Evolutionary conservation across 1,140 invertebrate species (phyloP).

Genomic region (Zaprionus vittiger): DNA sequence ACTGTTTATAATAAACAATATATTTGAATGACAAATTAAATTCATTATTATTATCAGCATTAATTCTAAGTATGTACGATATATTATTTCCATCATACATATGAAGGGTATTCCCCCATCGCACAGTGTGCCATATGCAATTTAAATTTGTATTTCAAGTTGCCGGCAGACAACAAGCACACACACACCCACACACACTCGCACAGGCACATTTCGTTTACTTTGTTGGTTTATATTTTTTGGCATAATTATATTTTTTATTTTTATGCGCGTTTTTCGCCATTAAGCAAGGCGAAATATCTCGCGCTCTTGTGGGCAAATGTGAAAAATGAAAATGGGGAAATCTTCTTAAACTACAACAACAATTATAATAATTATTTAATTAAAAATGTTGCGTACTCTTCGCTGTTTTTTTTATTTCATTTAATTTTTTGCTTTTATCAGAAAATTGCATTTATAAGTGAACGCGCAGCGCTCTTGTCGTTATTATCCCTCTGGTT

Average conservation of each 20-base stretch:
- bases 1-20: too few species aligned
- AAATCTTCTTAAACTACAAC: conserved; percentile 75
- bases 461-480: conserved; percentile 18
- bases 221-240: conserved; percentile 60
- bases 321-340: conserved; percentile 47
- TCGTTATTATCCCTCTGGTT: conserved; percentile 17
- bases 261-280: conserved; percentile 26
- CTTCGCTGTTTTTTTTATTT: conserved; percentile 35
- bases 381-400: conserved; percentile 67
- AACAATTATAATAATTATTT: conserved; percentile 80
- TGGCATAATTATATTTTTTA: conserved; percentile 71
- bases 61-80: neutral
- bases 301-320: conserved; percentile 23
- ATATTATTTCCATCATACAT: neutral
- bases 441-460: conserved; percentile 69
- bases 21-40: neutral
- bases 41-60: neutral
- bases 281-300: conserved; percentile 31
- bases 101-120: conserved; percentile 4
- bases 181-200: conserved; percentile 4
- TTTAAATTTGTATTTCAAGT: conserved; percentile 7
- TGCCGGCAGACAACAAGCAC: neutral
- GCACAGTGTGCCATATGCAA: neutral
- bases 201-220: conserved; percentile 47
- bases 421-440: conserved; percentile 17